A percentile compares a stretch with the other conserved stretches of the same genome.
Conservation (phyloP, 2,113 vertebrate genomes). For the Andinoacara biseriatus region DNA sequence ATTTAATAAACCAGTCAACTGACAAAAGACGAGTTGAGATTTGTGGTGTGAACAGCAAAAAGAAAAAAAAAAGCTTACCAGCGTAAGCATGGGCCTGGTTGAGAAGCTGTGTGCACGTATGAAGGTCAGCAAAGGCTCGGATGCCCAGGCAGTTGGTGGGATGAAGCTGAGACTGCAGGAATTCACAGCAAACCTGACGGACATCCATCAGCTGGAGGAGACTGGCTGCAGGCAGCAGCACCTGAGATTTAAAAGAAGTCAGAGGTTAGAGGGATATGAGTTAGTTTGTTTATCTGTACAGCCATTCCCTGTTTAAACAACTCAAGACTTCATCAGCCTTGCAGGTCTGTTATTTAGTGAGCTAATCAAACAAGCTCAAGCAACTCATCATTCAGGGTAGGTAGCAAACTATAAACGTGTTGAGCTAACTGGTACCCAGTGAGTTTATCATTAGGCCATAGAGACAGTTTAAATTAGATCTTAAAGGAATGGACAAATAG, state of each 20-base stretch:
- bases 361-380: neutral
- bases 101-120: conserved; percentile 91
- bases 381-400: neutral
- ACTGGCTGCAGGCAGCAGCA: conserved; percentile 92
- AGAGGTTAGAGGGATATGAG: neutral
- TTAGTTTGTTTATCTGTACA: neutral
- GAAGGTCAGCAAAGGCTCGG: conserved; percentile 93
- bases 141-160: conserved; percentile 96
- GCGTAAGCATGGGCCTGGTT: conserved; percentile 91
- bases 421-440: too few species aligned
- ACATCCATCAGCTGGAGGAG: conserved; percentile 95
- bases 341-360: neutral
- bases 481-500: too few species aligned
- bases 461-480: too few species aligned
- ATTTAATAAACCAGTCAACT: neutral
- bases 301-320: neutral
- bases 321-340: neutral
- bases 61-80: conserved; percentile 79
- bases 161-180: conserved; percentile 94
- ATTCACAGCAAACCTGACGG: conserved; percentile 94
- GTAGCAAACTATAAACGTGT: neutral
- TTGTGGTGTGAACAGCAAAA: neutral
- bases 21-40: rapidly evolving
- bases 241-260: conserved; percentile 71
- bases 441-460: neutral